Base-by-base conservation (phyloP, 2,797 vertebrate species). In the Phataginus tetradactyla region DNA sequence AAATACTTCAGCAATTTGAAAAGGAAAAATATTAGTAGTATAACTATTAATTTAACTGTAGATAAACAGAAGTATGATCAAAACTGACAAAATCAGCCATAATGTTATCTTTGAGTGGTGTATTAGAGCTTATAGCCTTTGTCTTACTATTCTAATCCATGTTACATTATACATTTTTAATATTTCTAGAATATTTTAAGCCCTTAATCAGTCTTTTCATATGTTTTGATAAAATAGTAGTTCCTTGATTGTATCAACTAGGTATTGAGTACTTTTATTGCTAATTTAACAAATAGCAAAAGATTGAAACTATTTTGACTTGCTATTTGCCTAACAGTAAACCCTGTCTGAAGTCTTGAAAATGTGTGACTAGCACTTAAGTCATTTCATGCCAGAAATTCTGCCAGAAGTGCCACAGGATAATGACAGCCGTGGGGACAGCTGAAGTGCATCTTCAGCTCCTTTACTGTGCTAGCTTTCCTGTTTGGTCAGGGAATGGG, bases 241-340 rank as follows among this genome's bases (percentile, higher is more conserved):
- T 74, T 84, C 27, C 27, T 93, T 91, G 45, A 4, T 80, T 87
- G 77, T 72, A 51, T 89, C 97, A 42, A 55, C 2, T 92, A 71
- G 20, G 3, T 77, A 55, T 66, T 84, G 21, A 42, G 39, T 75
- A 17, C 18, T 92, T 95, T 74, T 94, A 86, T 68, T 94, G n/a
- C 23, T 86, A 85, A 88, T 91, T 78, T 97, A 91, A 69, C 75
- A 93, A 79, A 83, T 79, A 91, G 32, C 64, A 83, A 86, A 96
- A 88, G 10, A 75, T 79, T n/a, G 59, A 87, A 89, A 80, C 37
- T 59, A n/a, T 87, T 96, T 97, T 94, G 51, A 95, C 32, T 90
- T 95, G 42, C 45, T 93, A 2, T 77, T 88, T 96, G 20, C 29
- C 14, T 96, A 68, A 83, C 8, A 42, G 39, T 78, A 90, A 97